These are phyloP conservation scores for Pristis pectinata DNA, from an alignment of 2,797 vertebrate genomes.

Conservation along the genomic window DNA sequence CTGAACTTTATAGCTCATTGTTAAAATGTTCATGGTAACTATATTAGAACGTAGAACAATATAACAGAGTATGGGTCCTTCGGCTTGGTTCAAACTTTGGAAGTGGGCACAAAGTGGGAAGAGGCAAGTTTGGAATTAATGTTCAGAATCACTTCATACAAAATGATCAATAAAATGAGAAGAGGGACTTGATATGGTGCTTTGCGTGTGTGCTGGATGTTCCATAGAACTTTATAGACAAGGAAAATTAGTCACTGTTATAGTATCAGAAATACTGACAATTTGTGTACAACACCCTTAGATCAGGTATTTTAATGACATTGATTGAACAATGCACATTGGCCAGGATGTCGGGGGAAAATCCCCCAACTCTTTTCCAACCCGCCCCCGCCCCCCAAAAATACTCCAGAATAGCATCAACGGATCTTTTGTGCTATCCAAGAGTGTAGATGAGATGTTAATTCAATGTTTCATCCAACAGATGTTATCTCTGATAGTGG, in stretches of 20 bases:
- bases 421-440: not conserved
- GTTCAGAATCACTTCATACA: not conserved
- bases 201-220: not conserved
- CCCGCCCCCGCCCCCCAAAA: no score
- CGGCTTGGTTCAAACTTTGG: not conserved
- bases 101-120: not conserved
- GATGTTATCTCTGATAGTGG: not conserved
- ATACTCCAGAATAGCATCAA: not conserved
- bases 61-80: no score
- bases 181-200: not conserved
- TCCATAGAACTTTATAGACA: not conserved
- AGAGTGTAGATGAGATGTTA: not conserved
- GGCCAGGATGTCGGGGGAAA: not conserved
- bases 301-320: not conserved
- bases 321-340: not conserved
- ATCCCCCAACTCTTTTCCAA: not conserved
- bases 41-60: no score
- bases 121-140: not conserved
- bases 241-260: not conserved
- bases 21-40: not conserved
- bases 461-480: not conserved
- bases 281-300: not conserved
- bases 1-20: not conserved
- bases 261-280: not conserved
- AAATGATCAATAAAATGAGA: not conserved